These are phyloP conservation scores for Tipula helvola DNA, from an alignment of 2,888 invertebrate genomes.

Conservation along the genomic window DNA sequence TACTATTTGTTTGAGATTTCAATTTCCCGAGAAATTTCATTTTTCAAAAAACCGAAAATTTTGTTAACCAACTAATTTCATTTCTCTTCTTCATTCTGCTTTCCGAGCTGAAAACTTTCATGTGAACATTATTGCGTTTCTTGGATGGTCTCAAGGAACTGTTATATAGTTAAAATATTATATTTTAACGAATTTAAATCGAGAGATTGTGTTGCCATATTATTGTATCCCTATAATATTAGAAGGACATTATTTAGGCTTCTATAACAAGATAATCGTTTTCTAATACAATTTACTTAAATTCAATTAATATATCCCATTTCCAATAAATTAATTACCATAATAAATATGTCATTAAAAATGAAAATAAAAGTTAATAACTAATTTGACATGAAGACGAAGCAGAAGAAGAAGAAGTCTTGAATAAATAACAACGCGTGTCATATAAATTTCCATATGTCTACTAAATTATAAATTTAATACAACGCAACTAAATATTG, in stretches of 20 bases:
- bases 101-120: no score
- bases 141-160: no score
- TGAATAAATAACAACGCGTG: slow-evolving; percentile 4
- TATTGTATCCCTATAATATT: background rate
- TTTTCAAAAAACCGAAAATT: no score
- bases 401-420: background rate
- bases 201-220: no score
- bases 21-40: no score
- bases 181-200: no score
- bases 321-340: background rate
- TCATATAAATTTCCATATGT: slow-evolving; percentile 4
- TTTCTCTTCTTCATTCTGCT: no score
- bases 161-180: no score
- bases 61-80: no score
- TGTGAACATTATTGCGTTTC: no score
- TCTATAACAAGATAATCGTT: background rate
- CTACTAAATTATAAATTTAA: background rate
- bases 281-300: background rate
- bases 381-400: background rate
- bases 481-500: background rate
- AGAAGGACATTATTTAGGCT: background rate
- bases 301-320: background rate
- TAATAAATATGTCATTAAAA: background rate
- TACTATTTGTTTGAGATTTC: no score
- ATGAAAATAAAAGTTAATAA: background rate